Evolutionary conservation across 2,888 invertebrate genomes (phyloP).

Genomic region (Pachydiplax longipennis): DNA sequence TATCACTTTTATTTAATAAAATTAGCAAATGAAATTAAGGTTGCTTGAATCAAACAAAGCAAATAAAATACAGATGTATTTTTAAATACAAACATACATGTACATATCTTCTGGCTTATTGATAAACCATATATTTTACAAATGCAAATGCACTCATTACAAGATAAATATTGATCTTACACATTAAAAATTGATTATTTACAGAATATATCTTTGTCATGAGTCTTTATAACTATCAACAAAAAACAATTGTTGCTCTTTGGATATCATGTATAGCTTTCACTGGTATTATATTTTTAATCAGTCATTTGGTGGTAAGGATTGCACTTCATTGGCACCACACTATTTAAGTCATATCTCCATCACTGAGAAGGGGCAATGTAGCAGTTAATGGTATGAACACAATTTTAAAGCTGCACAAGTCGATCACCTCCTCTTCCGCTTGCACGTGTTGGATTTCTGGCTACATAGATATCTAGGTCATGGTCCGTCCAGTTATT

Average conservation of each 20-base stretch:
- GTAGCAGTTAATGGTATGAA: not conserved
- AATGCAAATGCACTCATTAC: not conserved
- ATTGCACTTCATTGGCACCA: not conserved
- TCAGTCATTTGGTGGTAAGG: not conserved
- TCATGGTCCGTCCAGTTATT: constrained; percentile 96
- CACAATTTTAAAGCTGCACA: constrained; percentile 65
- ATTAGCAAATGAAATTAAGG: not conserved
- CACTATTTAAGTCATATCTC: not conserved
- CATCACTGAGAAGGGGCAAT: not conserved
- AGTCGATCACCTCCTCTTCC: constrained; percentile 69
- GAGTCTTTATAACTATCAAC: not conserved
- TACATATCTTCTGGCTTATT: not conserved
- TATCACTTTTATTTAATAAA: not conserved
- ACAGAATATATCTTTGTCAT: not conserved
- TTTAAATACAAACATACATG: constrained; percentile 1
- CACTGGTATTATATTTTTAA: not conserved
- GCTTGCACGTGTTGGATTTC: constrained; percentile 77
- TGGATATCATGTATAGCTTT: not conserved
- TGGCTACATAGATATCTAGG: constrained; percentile 94
- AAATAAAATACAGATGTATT: not conserved
- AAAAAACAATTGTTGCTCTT: not conserved
- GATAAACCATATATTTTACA: not conserved
- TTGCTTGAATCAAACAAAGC: constrained; percentile 11
- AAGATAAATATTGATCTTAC: not conserved
- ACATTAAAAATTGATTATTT: not conserved